Conservation (phyloP, 2,888 invertebrate genomes). For the Stenichneumon culpator region DNA sequence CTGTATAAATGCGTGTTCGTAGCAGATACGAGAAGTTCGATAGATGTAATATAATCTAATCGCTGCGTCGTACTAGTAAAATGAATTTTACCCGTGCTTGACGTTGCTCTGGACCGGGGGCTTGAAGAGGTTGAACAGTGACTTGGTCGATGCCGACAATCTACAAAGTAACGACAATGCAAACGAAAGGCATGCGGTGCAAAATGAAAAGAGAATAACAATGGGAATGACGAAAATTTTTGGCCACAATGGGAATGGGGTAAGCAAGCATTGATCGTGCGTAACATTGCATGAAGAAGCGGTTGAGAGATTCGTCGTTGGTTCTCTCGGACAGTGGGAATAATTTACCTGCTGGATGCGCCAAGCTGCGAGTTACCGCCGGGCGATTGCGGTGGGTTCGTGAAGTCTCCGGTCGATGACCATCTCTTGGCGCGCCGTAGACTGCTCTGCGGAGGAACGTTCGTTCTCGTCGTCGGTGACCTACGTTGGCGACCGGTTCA, state of each 20-base stretch:
- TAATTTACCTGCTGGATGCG: constrained; percentile 85
- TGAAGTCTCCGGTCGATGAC: constrained; percentile 95
- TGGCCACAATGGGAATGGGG: neutral
- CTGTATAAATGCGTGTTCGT: neutral
- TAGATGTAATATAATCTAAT: neutral
- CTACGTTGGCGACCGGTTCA: constrained; percentile 77
- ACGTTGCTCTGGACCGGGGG: constrained; percentile 83
- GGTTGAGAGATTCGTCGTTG: neutral
- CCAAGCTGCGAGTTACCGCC: constrained; percentile 82
- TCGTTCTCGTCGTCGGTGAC: constrained; percentile 88
- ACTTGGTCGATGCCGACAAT: constrained; percentile 85
- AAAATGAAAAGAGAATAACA: constrained; percentile 61
- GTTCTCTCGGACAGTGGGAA: neutral
- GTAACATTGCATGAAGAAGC: constrained; percentile 23
- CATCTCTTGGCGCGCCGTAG: constrained; percentile 90
- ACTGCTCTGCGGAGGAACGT: constrained; percentile 86
- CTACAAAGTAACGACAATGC: constrained; percentile 82
- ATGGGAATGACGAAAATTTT: constrained; percentile 28
- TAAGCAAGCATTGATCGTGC: constrained; percentile 49
- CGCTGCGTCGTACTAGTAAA: constrained; percentile 14
- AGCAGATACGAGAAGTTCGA: neutral
- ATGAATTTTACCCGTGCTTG: constrained; percentile 84
- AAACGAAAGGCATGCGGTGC: constrained; percentile 83
- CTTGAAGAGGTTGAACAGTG: constrained; percentile 86
- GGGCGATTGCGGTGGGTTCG: constrained; percentile 85